Base-by-base conservation (phyloP, 2,888 invertebrate species). In the Hylaea fasciaria region DNA sequence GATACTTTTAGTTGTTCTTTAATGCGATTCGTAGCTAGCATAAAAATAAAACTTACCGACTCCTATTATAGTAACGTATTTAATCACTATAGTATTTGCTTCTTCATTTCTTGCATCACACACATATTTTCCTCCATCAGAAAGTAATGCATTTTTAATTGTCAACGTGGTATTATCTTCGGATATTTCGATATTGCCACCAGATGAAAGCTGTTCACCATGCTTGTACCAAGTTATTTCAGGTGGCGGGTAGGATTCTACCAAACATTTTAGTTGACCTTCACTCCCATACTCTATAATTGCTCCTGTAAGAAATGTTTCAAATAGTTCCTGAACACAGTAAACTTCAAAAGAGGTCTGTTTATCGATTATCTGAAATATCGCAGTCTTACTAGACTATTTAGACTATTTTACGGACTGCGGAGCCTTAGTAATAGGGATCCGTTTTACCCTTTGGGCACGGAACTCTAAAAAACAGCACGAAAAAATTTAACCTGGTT, bases 171-270 rank as follows among this genome's bases (percentile, higher is more conserved):
- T 48, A 0, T 47, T 48, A 29, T 57, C 13, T 29, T 7, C 0
- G 3, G 53, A 53, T 35, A 65, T 44, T 22, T 40, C 32, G 0
- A 57, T 10, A 45, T 54, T 47, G 43, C 35, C 47, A 16, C 5
- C 28, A 14, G 16, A 14, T n/a, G 12, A 12, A 0, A 64, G 10
- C 11, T 4, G 8, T 10, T 16, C 45, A 0, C 16, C 49, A 13
- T 48, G 11, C 13, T 50, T 57, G 17, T 47, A 53, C 66, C 66
- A 67, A 50, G 44, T 43, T 1, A 67, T 60, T n/a, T 39, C 35
- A 9, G 57, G 62, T 32, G 62, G 64, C 9, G 66, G 66, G 40
- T 57, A 57, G 13, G 62, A 59, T n/a, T 67, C 56, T 5, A 67
- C 47, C 35, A 48, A 35, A 14, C 66, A 67, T 13, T 16, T 14